These are phyloP conservation scores for Lepilemur ruficaudatus DNA, from an alignment of 2,797 vertebrate genomes.

Conservation along the genomic window DNA sequence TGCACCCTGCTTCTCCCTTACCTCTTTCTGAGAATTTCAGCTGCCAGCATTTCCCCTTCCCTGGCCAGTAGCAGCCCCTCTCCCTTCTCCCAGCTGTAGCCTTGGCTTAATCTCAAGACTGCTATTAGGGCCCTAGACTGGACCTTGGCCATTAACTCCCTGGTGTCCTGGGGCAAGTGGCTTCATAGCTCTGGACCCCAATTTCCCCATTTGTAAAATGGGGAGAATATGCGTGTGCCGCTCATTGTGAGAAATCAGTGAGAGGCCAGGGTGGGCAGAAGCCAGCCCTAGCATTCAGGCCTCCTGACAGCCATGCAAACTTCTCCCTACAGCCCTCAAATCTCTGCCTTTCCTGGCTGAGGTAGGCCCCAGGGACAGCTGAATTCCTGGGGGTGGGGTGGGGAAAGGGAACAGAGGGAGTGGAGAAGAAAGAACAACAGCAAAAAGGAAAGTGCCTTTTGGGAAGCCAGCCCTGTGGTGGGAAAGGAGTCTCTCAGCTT, in stretches of 20 bases:
- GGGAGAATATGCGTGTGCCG: not conserved
- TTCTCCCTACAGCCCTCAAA: not conserved
- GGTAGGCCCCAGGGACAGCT: constrained; percentile 31
- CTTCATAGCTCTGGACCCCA: not conserved
- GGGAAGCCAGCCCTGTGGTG: not conserved
- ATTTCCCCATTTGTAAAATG: not conserved
- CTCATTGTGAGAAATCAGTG: not conserved
- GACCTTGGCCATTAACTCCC: constrained; percentile 45
- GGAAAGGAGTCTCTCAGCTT: not conserved
- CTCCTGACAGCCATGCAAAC: not conserved
- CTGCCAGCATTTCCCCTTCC: constrained; percentile 12
- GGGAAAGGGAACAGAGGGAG: constrained; percentile 7
- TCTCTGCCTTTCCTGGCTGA: constrained; percentile 18
- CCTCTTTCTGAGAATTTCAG: constrained; percentile 57
- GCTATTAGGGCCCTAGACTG: constrained; percentile 22
- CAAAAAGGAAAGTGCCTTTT: constrained; percentile 36
- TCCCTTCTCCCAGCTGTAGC: constrained; percentile 34
- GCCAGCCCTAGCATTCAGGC: not conserved
- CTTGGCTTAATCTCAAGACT: constrained; percentile 60
- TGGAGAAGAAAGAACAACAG: constrained; percentile 51
- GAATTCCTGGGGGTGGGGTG: constrained; percentile 48
- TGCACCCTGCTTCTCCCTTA: constrained; percentile 7
- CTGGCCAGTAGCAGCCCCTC: constrained; percentile 3
- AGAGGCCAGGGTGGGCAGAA: not conserved
- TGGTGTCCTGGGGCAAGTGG: not conserved